These are phyloP conservation scores for Meta bourneti DNA, from an alignment of 2,888 invertebrate species.

Conservation along the genomic window DNA sequence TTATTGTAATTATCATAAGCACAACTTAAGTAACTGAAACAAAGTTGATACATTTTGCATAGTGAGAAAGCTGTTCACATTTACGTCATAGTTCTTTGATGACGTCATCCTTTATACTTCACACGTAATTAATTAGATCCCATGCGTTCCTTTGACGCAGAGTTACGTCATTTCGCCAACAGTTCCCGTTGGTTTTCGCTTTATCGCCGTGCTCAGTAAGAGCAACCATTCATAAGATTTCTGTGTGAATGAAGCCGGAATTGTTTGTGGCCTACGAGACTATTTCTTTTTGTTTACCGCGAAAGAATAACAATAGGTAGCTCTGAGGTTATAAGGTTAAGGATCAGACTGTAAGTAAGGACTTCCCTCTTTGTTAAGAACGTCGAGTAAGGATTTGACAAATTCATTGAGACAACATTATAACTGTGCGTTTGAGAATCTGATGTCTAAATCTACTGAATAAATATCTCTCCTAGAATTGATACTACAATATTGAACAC, in stretches of 20 bases:
- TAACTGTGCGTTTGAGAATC: no score
- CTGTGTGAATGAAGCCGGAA: slow-evolving; percentile 35
- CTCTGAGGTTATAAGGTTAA: no score
- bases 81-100: slow-evolving; percentile 16
- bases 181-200: slow-evolving; percentile 12
- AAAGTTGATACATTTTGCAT: not conserved
- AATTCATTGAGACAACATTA: no score
- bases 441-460: no score
- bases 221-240: slow-evolving; percentile 22
- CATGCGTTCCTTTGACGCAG: slow-evolving; percentile 31
- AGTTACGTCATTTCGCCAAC: slow-evolving; percentile 42
- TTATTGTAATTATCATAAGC: no score
- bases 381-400: no score
- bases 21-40: not conserved
- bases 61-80: not conserved
- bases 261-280: not conserved
- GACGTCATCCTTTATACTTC: slow-evolving; percentile 34
- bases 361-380: no score
- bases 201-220: not conserved
- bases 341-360: no score
- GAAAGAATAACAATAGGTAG: no score
- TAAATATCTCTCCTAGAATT: no score
- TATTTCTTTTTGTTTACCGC: no score
- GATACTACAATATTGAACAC: no score
- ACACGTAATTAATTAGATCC: slow-evolving; percentile 47